Conservation (phyloP, 1,140 invertebrate species). For the Carcinoscorpius rotundicauda region DNA sequence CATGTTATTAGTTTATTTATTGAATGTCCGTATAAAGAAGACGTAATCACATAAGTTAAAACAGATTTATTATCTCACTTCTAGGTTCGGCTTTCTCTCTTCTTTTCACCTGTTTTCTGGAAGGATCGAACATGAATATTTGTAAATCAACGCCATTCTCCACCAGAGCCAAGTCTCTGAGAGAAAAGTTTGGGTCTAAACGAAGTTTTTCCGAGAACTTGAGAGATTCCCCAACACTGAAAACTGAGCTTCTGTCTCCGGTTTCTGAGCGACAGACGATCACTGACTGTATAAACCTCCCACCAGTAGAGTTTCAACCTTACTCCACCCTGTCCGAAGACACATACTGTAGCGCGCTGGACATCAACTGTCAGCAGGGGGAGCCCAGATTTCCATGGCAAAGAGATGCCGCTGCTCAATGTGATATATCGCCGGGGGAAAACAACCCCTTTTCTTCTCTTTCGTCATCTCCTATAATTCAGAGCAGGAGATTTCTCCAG, state of each 20-base stretch:
- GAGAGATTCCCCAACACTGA: constrained; percentile 18
- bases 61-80: no score
- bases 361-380: constrained; percentile 30
- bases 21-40: no score
- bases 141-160: constrained; percentile 5
- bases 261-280: constrained; percentile 1
- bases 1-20: no score
- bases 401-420: constrained; percentile 32
- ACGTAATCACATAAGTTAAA: no score
- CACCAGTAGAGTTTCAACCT: constrained; percentile 15
- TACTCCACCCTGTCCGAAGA: constrained; percentile 22
- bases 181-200: constrained; percentile 27
- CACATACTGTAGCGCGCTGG: constrained; percentile 26
- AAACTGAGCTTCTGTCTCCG: not conserved
- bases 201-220: constrained; percentile 28
- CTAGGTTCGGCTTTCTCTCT: no score
- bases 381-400: constrained; percentile 33
- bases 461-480: no score
- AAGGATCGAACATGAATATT: no score
- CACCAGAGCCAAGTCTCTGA: constrained; percentile 24
- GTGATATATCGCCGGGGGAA: constrained; percentile 23
- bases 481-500: no score
- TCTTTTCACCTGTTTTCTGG: no score
- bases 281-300: not conserved
- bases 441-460: no score